phyloP scores from a whole-genome alignment of 1,140 invertebrate genomes.

The Euwallacea fornicatus region DNA sequence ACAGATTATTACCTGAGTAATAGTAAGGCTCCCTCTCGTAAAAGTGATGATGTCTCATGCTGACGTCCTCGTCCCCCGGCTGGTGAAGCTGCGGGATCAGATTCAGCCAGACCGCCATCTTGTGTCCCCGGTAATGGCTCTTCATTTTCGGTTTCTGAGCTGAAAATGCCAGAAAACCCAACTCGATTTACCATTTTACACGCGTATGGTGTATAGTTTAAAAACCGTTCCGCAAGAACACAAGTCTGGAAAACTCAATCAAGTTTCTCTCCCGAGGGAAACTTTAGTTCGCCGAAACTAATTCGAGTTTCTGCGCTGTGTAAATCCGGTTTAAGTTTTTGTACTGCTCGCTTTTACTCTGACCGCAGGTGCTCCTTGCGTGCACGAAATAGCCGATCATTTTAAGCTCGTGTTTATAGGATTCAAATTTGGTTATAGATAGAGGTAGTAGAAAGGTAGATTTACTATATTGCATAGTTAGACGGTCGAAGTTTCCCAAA shows the following conservation, averaged over 20 bases:
- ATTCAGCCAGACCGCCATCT: constrained; percentile 91
- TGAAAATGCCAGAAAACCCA: constrained; percentile 51
- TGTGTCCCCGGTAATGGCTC: constrained; percentile 85
- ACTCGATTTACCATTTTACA: no score
- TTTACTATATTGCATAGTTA: no score
- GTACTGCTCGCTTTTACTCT: neutral
- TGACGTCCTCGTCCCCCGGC: constrained; percentile 72
- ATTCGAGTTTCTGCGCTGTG: constrained; percentile 3
- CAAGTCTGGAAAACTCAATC: neutral
- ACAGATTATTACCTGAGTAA: constrained; percentile 63
- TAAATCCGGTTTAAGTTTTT: constrained; percentile 5
- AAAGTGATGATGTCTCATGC: constrained; percentile 78
- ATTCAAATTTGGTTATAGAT: no score
- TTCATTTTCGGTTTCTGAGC: constrained; percentile 72
- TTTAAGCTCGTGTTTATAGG: neutral
- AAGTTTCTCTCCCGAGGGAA: neutral
- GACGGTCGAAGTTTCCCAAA: no score
- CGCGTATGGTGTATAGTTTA: neutral
- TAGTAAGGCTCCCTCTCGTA: constrained; percentile 70
- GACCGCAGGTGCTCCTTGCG: neutral
- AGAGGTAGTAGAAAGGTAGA: no score
- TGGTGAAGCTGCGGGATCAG: constrained; percentile 85
- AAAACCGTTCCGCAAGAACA: neutral
- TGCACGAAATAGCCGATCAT: neutral
- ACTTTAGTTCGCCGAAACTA: constrained; percentile 2